Conservation (phyloP, 2,888 invertebrate genomes). For the Drosophila rellima region DNA sequence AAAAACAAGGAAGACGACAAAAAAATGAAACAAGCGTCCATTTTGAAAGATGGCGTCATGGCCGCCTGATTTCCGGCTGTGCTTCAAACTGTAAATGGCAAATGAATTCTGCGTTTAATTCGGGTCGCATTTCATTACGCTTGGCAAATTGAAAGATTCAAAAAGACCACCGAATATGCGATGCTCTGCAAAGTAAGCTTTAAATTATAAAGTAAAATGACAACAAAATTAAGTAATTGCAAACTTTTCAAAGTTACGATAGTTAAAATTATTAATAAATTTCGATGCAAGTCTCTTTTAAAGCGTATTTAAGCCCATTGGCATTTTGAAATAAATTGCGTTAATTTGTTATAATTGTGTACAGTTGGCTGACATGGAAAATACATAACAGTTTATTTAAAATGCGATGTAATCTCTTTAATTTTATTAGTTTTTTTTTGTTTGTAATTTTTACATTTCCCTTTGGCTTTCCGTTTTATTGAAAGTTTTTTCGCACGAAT, state of each 20-base stretch:
- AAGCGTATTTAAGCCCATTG: constrained; percentile 6
- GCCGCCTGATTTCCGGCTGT: constrained; percentile 73
- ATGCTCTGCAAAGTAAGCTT: neutral
- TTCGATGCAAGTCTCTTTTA: neutral
- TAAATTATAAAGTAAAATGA: neutral
- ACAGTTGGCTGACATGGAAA: constrained; percentile 18
- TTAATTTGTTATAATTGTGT: constrained; percentile 35
- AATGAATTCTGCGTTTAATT: constrained; percentile 65
- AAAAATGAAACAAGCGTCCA: constrained; percentile 43
- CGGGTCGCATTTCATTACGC: constrained; percentile 47
- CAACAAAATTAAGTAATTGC: neutral
- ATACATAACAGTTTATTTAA: constrained; percentile 37
- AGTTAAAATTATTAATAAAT: neutral
- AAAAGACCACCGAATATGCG: neutral
- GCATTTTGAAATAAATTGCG: constrained; percentile 37
- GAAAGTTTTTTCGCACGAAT: constrained; percentile 30
- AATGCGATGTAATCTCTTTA: constrained; percentile 59
- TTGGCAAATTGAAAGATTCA: constrained; percentile 7
- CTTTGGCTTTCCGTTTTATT: constrained; percentile 30
- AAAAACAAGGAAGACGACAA: constrained; percentile 11
- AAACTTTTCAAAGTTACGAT: neutral
- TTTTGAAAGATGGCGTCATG: constrained; percentile 78
- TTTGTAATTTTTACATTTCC: constrained; percentile 38
- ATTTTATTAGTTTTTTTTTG: constrained; percentile 70
- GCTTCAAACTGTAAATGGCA: constrained; percentile 59